Conservation (phyloP, 2,888 invertebrate species). For the Amitus sp. region DNA sequence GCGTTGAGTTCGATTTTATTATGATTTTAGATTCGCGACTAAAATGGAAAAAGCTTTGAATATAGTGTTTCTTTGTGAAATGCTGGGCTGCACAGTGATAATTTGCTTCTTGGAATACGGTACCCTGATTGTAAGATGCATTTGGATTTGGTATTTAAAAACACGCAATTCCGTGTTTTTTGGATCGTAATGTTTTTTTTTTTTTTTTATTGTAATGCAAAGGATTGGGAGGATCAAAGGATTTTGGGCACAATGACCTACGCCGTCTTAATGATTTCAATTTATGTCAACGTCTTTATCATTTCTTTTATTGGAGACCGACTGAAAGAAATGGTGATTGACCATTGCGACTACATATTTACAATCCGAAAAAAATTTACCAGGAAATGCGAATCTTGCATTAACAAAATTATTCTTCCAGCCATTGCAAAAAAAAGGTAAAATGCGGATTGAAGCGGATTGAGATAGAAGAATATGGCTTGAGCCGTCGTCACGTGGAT, state of each 20-base stretch:
- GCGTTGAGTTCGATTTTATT: too few species aligned
- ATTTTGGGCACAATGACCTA: conserved; percentile 50
- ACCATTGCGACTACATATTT: too few species aligned
- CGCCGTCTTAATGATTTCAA: conserved; percentile 49
- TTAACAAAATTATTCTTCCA: neutral
- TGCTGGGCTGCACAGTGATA: conserved; percentile 52
- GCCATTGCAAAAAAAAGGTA: conserved; percentile 18
- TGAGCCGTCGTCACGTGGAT: too few species aligned
- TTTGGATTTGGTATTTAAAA: too few species aligned
- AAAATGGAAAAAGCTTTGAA: conserved; percentile 53
- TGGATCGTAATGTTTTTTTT: too few species aligned
- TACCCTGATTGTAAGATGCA: conserved; percentile 43
- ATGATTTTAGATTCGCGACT: conserved; percentile 52
- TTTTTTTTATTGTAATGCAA: too few species aligned
- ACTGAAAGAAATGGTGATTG: conserved; percentile 50
- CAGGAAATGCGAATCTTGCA: too few species aligned
- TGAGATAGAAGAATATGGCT: too few species aligned
- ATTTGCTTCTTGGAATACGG: conserved; percentile 54
- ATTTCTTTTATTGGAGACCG: conserved; percentile 53
- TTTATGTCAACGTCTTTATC: conserved; percentile 54
- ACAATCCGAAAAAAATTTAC: too few species aligned
- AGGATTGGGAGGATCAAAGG: conserved; percentile 52
- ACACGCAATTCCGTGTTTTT: too few species aligned
- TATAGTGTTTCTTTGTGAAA: conserved; percentile 52
- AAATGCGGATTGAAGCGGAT: neutral